phyloP scores from a whole-genome alignment of 1,140 invertebrate species.

The Druon quercuslanigerum region DNA sequence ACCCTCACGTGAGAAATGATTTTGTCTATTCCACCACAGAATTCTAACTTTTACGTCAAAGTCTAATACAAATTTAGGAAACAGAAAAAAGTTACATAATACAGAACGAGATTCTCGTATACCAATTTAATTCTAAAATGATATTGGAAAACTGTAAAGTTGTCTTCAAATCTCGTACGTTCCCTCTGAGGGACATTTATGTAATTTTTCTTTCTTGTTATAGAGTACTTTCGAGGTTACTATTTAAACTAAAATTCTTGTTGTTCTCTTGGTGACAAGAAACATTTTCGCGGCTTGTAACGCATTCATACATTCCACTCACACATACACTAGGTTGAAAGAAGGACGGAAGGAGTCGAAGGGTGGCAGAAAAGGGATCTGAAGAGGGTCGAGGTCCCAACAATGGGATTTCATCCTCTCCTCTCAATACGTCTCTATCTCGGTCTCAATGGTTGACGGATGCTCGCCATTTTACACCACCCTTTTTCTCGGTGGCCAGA shows the following conservation, averaged over 20 bases:
- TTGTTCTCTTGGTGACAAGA: slow-evolving; percentile 33
- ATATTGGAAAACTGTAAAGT: not conserved
- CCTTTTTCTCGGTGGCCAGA: slow-evolving; percentile 42
- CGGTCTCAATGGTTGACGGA: slow-evolving; percentile 66
- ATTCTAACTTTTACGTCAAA: slow-evolving; percentile 36
- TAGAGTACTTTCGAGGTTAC: not conserved
- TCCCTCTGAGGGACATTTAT: too few relatives aligned
- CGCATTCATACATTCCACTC: slow-evolving; percentile 33
- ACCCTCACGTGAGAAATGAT: slow-evolving; percentile 40
- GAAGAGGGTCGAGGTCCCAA: slow-evolving; percentile 40
- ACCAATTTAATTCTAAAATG: slow-evolving; percentile 32
- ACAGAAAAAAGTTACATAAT: slow-evolving; percentile 32
- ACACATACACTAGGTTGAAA: slow-evolving; percentile 37
- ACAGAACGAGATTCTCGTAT: slow-evolving; percentile 31
- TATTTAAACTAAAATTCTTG: not conserved
- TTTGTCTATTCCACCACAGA: slow-evolving; percentile 35
- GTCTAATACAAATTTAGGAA: not conserved
- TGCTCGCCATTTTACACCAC: slow-evolving; percentile 63
- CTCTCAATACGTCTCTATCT: slow-evolving; percentile 68
- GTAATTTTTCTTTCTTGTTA: too few relatives aligned
- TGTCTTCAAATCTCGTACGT: too few relatives aligned
- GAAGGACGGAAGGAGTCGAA: slow-evolving; percentile 42
- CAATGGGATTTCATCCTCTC: slow-evolving; percentile 66
- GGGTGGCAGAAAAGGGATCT: slow-evolving; percentile 44
- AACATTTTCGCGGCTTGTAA: slow-evolving; percentile 30